Percentiles rank a stretch among this genome's conserved stretches.
Evolutionary conservation across 1,140 invertebrate genomes (phyloP).

Genomic region (Cherax quadricarinatus): DNA sequence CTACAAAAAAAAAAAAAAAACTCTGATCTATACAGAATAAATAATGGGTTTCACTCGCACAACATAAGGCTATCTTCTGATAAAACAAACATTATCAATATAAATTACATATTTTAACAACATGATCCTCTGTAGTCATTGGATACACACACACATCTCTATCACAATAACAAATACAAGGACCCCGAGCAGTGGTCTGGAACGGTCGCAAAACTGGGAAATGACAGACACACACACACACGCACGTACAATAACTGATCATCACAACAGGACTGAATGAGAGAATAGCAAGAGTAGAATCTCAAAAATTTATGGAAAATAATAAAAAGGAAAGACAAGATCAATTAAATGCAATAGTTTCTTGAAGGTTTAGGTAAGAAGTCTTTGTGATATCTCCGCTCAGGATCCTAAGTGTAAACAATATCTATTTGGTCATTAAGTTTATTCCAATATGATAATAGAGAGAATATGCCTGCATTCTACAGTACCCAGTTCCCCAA

Average conservation of each 20-base stretch:
- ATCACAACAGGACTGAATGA: slow-evolving; percentile 58
- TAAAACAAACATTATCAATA: slow-evolving; percentile 40
- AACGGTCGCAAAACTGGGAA: slow-evolving; percentile 57
- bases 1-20: slow-evolving; percentile 20
- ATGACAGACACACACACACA: slow-evolving; percentile 49
- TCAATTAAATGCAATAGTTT: neutral
- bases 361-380: slow-evolving; percentile 9
- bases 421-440: neutral
- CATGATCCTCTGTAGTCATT: slow-evolving; percentile 38
- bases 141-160: slow-evolving; percentile 40
- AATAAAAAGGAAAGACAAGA: neutral
- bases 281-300: slow-evolving; percentile 53
- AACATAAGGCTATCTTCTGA: slow-evolving; percentile 14
- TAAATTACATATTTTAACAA: slow-evolving; percentile 58
- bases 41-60: slow-evolving; percentile 39
- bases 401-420: slow-evolving; percentile 26
- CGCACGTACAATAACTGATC: slow-evolving; percentile 55
- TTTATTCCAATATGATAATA: neutral
- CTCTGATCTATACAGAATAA: slow-evolving; percentile 24
- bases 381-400: slow-evolving; percentile 15
- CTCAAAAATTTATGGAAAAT: neutral
- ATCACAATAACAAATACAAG: slow-evolving; percentile 48
- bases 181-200: slow-evolving; percentile 59
- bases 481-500: neutral
- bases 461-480: slow-evolving; percentile 9